Evolutionary conservation across 2,113 vertebrate genomes (phyloP).

Genomic region (Lagenorhynchus albirostris): DNA sequence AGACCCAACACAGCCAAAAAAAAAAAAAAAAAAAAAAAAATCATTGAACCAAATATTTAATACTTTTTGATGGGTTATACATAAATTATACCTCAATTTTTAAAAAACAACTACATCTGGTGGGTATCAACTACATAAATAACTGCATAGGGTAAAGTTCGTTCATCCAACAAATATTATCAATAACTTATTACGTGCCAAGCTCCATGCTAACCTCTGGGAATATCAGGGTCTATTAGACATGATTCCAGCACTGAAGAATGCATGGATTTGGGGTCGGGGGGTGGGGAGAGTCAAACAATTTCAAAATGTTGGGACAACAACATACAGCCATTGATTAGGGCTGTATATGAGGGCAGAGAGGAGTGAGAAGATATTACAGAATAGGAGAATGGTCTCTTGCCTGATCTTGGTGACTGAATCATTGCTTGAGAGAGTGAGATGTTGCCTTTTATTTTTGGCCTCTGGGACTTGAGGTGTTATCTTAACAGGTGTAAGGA

Average conservation of each 20-base stretch:
- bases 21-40: too few species aligned
- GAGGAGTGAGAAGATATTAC: background rate
- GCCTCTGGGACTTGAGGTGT: background rate
- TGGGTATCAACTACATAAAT: background rate
- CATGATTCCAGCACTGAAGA: background rate
- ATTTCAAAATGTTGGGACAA: background rate
- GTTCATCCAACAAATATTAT: background rate
- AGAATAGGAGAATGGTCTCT: background rate
- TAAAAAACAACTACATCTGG: background rate
- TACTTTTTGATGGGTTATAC: background rate
- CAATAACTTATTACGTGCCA: background rate
- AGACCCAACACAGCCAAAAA: too few species aligned
- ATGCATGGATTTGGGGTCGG: background rate
- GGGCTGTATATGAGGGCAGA: background rate
- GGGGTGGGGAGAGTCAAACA: background rate
- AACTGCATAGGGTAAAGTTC: background rate
- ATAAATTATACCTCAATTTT: background rate
- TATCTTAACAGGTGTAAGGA: background rate
- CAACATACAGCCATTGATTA: background rate
- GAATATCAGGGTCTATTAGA: background rate
- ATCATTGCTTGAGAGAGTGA: background rate
- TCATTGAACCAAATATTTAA: background rate
- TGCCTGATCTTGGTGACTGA: background rate
- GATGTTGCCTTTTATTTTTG: background rate
- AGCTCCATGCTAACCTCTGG: background rate